phyloP scores from a whole-genome alignment of 2,888 invertebrate species.

The Eubasilissa splendida region DNA sequence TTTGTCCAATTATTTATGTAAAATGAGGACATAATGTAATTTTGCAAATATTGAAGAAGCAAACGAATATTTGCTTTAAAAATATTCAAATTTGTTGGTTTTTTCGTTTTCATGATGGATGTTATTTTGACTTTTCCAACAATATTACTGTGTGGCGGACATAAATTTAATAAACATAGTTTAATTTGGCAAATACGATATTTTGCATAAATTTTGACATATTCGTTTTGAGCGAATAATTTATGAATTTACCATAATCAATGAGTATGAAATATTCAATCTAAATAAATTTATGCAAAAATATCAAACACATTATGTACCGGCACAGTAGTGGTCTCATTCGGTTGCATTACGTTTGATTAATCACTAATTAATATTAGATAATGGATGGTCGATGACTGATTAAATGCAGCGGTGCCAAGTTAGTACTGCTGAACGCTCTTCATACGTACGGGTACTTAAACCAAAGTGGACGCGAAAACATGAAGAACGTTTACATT shows the following conservation, averaged over 20 bases:
- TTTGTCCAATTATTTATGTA: too few relatives aligned
- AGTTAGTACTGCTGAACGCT: background rate
- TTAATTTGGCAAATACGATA: background rate
- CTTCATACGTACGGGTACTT: background rate
- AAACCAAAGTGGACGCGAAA: background rate
- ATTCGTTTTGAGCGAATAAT: background rate
- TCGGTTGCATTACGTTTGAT: background rate
- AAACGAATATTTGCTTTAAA: too few relatives aligned
- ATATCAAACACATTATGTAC: background rate
- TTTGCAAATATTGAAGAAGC: too few relatives aligned
- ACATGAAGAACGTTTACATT: background rate
- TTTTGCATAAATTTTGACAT: constrained; percentile 19
- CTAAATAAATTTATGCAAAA: constrained; percentile 24
- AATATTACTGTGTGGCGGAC: too few relatives aligned
- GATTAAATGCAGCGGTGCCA: background rate
- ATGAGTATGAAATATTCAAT: constrained; percentile 14
- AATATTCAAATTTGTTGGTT: too few relatives aligned
- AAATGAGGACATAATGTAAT: too few relatives aligned
- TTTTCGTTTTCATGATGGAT: too few relatives aligned
- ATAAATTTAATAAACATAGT: too few relatives aligned
- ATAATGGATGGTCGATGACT: background rate
- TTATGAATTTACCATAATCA: constrained; percentile 25
- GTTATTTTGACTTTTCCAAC: too few relatives aligned
- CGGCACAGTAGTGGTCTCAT: background rate
- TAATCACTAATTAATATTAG: constrained; percentile 1